Base-by-base conservation (phyloP, 2,797 vertebrate species). In the Danio jaintianensis region DNA sequence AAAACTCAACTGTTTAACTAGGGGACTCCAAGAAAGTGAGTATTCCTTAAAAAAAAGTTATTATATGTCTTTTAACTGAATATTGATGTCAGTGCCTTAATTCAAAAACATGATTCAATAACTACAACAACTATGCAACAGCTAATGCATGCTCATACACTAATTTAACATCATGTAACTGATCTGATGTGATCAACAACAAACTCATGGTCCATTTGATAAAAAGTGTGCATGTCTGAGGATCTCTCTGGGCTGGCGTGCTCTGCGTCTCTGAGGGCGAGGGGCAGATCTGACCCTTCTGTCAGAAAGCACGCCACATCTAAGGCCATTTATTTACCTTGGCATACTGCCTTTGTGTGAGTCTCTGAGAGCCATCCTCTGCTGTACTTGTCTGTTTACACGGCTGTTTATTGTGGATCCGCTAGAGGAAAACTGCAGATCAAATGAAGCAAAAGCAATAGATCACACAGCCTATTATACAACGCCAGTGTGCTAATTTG, bases 331-430 rank as follows among this genome's bases (percentile, higher is more conserved):
- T 86, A 78, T 88, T 86, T 84, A 68, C 45, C 18, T 67, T 83
- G 78, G 71, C 63, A 45, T 52, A 66, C 42, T 56, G n/a, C 70
- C 67, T 42, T 10, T 63, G 56, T 53, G 52, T 56, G 43, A 45
- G 22, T 75, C 68, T 48, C 43, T 29, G 43, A 72, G 45, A 75
- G 43, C 18, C 71, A 47, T 58, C 70, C 64, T 47, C 47, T 36
- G 45, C 52, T 18, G 56, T 29, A 42, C 66, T 63, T 47, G 36
- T 86, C 61, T 87, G 88, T 88, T 85, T 87, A 84, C 82, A 76
- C 2, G 77, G 82, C 79, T 73, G 86, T 87, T 82, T 75, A 71
- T 76, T 84, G 71, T 75, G 48, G 59, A 74, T 73, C 43, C 29
- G 18, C 18, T 22, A 36, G 64, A 81, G 58, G 7, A 63, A 70